Evolutionary conservation across 2,888 invertebrate species (phyloP).

Genomic region (Beris morrisii): DNA sequence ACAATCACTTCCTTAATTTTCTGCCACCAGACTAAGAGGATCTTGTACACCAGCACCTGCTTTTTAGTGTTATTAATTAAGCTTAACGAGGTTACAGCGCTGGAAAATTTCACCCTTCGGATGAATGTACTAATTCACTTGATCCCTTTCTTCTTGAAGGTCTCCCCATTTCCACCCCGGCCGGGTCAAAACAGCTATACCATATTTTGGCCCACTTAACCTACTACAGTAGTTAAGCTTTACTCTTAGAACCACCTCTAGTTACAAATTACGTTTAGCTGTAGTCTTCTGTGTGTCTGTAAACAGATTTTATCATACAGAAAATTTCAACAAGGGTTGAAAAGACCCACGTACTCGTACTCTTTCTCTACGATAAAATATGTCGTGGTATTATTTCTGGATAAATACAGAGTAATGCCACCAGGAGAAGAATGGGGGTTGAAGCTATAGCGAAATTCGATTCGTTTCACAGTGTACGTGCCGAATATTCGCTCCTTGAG

Average conservation of each 20-base stretch:
- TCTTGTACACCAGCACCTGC: conserved; percentile 39
- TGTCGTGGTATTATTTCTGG: conserved; percentile 34
- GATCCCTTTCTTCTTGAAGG: not conserved
- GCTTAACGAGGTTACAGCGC: conserved; percentile 57
- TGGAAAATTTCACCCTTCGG: conserved; percentile 33
- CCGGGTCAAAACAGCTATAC: conserved; percentile 5
- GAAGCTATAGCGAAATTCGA: not conserved
- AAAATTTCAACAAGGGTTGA: not conserved
- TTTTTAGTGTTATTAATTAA: conserved; percentile 56
- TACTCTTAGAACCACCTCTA: conserved; percentile 17
- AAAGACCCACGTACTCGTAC: conserved; percentile 30
- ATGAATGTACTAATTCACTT: conserved; percentile 6
- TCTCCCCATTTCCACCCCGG: not conserved
- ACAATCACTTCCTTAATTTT: no score
- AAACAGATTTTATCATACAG: conserved; percentile 11
- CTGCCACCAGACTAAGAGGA: no score
- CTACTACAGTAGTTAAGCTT: not conserved
- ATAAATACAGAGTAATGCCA: conserved; percentile 5
- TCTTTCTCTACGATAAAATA: conserved; percentile 32
- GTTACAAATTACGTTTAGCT: conserved; percentile 31
- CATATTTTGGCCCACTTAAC: conserved; percentile 10
- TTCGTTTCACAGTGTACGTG: not conserved
- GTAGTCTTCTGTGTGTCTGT: not conserved
- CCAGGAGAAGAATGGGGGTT: no score
- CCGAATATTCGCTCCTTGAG: not conserved